A percentile compares a stretch with the other conserved stretches of the same genome.
Evolutionary conservation across 2,888 invertebrate genomes (phyloP).

Genomic region (Cataglyphis cursor): DNA sequence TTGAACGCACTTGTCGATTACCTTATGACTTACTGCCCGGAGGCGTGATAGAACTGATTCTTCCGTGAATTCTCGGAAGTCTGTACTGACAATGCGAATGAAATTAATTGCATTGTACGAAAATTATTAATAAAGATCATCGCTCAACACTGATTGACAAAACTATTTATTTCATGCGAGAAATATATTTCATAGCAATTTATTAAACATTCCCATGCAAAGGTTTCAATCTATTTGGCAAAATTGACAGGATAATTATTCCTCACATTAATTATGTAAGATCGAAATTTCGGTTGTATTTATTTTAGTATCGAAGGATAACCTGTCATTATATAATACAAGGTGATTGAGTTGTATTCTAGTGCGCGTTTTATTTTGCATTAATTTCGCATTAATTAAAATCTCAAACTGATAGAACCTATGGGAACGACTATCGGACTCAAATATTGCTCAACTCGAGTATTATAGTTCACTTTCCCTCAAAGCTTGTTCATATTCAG

Average conservation of each 20-base stretch:
- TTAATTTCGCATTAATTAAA: constrained; percentile 55
- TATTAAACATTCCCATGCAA: not conserved
- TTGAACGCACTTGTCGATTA: not conserved
- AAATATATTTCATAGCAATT: not conserved
- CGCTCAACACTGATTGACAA: not conserved
- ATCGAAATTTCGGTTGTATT: not conserved
- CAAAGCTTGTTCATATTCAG: constrained; percentile 76
- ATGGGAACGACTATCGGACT: constrained; percentile 50
- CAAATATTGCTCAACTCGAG: constrained; percentile 80
- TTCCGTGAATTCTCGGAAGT: not conserved
- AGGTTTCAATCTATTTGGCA: not conserved
- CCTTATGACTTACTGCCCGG: not conserved
- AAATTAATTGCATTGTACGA: not conserved
- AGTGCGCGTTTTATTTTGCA: constrained; percentile 60
- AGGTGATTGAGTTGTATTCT: not conserved
- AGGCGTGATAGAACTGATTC: not conserved
- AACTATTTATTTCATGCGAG: not conserved
- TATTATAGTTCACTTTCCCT: constrained; percentile 84
- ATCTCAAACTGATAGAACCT: constrained; percentile 50
- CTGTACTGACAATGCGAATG: not conserved
- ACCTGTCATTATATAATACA: not conserved
- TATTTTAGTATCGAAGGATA: not conserved
- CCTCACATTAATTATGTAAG: constrained; percentile 8
- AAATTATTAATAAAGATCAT: not conserved
- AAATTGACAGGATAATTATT: not conserved